These are phyloP conservation scores for Dicerorhinus sumatrensis DNA, from an alignment of 2,113 vertebrate genomes.

Conservation along the genomic window DNA sequence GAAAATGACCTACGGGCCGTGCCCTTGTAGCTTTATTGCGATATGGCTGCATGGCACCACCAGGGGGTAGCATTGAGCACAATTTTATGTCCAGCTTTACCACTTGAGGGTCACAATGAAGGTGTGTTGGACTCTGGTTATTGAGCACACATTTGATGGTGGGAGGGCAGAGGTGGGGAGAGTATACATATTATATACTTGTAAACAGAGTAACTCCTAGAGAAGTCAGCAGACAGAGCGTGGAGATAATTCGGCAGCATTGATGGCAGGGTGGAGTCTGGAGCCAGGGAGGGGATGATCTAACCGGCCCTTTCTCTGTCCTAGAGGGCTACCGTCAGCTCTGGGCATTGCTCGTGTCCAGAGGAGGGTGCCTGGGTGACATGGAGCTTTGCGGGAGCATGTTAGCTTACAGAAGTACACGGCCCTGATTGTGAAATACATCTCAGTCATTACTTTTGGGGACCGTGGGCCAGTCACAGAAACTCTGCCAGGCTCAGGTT, in stretches of 20 bases:
- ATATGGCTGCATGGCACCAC: background rate
- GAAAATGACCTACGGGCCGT: background rate
- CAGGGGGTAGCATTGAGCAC: background rate
- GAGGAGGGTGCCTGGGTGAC: background rate
- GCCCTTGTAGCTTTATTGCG: background rate
- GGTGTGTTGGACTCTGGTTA: background rate
- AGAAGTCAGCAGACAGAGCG: background rate
- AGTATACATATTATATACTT: background rate
- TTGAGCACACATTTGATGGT: background rate
- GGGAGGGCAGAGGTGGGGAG: background rate
- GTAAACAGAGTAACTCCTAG: background rate
- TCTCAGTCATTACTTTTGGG: background rate
- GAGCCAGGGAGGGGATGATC: background rate
- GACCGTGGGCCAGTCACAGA: background rate
- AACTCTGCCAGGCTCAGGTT: background rate
- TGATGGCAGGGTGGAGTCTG: background rate
- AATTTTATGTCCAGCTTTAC: background rate
- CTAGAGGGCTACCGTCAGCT: background rate
- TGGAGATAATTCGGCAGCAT: background rate
- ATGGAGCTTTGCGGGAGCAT: background rate
- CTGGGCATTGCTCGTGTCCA: background rate
- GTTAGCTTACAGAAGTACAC: fast-evolving
- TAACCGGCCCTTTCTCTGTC: background rate
- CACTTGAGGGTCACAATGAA: fast-evolving
- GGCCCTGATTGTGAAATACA: background rate